phyloP scores from a whole-genome alignment of 2,113 vertebrate species.

The Amblyopsis rosae region DNA sequence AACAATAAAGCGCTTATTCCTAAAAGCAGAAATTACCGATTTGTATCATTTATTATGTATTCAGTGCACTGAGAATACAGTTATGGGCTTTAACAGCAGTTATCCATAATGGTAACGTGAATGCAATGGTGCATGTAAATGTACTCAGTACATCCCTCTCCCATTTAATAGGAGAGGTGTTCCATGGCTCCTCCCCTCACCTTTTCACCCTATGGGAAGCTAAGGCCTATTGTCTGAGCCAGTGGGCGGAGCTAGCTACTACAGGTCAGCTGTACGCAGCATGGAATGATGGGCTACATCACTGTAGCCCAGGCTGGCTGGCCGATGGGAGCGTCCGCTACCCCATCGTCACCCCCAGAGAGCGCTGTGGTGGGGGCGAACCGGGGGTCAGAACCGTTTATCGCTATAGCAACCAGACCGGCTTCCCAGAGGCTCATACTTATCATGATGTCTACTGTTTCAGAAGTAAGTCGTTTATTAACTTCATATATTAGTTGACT shows the following conservation, averaged over 20 bases:
- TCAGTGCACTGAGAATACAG: too few species aligned
- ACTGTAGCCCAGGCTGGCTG: constrained; percentile 92
- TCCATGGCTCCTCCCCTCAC: constrained; percentile 75
- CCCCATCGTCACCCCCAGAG: constrained; percentile 86
- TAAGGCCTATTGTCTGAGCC: constrained; percentile 72
- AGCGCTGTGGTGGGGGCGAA: constrained; percentile 85
- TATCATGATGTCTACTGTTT: constrained; percentile 91
- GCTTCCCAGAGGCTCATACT: constrained; percentile 83
- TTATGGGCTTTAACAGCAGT: too few species aligned
- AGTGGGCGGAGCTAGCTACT: constrained; percentile 80
- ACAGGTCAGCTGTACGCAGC: constrained; percentile 89
- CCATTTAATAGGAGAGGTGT: constrained; percentile 80
- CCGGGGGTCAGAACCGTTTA: constrained; percentile 91
- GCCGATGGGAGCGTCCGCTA: constrained; percentile 91
- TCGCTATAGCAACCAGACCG: constrained; percentile 89
- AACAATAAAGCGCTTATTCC: too few species aligned
- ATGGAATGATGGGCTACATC: constrained; percentile 87
- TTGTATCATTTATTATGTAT: too few species aligned
- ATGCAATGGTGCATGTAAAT: too few species aligned
- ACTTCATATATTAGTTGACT: neutral
- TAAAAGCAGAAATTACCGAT: too few species aligned
- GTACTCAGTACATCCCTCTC: constrained; percentile 4
- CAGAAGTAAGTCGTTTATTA: constrained; percentile 74
- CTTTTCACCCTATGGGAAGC: constrained; percentile 87
- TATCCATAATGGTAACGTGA: too few species aligned